Evolutionary conservation across 2,888 invertebrate species (phyloP), one percentile per base, ranked within the genome.

Genomic region (Nysson spinosus): DNA sequence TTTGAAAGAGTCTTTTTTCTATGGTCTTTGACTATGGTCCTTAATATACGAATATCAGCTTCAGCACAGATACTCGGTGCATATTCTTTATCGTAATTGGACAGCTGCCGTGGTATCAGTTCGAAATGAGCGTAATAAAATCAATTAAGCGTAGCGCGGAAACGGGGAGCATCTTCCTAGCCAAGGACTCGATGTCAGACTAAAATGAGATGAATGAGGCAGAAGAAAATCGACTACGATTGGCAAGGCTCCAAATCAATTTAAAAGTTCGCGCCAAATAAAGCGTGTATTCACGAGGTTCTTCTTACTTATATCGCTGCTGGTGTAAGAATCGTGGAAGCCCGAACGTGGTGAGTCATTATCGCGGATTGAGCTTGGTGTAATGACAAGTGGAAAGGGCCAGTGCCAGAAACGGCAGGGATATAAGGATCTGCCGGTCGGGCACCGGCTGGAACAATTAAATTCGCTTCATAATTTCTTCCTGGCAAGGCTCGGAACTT

Each of bases 221-320:
- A 70, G 69, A 75, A 70, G 78, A 82, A 82, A 81, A 83, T 84
- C 79, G 78, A 66, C 72, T 65, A 69, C 79, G 72, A 84, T 83
- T 85, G 86, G 86, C 86, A 72, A 66, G 69, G 71, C 75, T 85
- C 86, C 86, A 86, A 86, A 85, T 85, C 85, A 85, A 85, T 86
- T 86, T 85, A 82, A 85, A 86, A 85, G 82, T 84, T 84, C 77
- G 74, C 74, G 73, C 72, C 50, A 37, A 20, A 63, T 56, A 56
- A 64, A 64, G 50, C 56, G 51, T 28, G 22, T 3, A 19, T 14
- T 5, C 26, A 7, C 30, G 43, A 11, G 19, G 12, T 5, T 7
- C 7, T 19, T 30, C 30, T n/a, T 44, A 26, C 14, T n/a, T 24
- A 30, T 4, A 14, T 30, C 17, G 6, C 3, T 24, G 17, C n/a